A percentile compares a stretch with the other conserved stretches of the same genome.
These are phyloP conservation scores for Equus przewalskii DNA, from an alignment of 2,113 vertebrate genomes.

Conservation along the genomic window DNA sequence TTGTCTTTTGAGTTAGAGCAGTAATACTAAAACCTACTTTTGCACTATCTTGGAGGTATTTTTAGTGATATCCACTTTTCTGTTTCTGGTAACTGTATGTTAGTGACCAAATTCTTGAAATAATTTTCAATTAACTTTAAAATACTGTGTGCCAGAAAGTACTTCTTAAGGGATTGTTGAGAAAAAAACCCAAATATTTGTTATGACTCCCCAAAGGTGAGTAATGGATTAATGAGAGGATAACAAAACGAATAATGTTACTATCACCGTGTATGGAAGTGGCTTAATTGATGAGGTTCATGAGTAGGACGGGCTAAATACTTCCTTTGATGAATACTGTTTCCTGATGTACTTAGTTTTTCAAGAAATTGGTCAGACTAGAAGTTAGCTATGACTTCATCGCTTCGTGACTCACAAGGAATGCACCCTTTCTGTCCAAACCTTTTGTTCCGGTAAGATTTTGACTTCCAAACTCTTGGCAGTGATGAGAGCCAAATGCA, in stretches of 20 bases:
- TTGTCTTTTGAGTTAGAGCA: neutral
- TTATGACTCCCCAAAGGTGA: neutral
- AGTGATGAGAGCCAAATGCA: neutral
- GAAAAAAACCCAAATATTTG: neutral
- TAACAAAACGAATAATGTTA: neutral
- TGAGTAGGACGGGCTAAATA: neutral
- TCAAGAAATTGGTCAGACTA: neutral
- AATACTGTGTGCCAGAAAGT: neutral
- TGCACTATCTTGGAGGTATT: neutral
- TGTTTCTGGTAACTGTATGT: neutral
- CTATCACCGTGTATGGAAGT: fast-evolving
- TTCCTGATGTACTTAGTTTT: neutral
- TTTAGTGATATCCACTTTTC: neutral
- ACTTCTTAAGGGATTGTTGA: neutral
- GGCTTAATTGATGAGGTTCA: neutral
- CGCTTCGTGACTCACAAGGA: conserved; percentile 22
- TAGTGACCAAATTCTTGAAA: neutral
- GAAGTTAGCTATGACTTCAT: neutral
- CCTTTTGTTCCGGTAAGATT: neutral
- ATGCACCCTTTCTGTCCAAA: neutral
- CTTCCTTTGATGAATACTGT: neutral
- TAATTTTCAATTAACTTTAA: conserved; percentile 32
- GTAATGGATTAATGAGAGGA: neutral
- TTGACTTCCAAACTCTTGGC: neutral
- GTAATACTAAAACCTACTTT: neutral